These are phyloP conservation scores for Dicroscelio sp. DNA, from an alignment of 2,888 invertebrate species.

Conservation along the genomic window DNA sequence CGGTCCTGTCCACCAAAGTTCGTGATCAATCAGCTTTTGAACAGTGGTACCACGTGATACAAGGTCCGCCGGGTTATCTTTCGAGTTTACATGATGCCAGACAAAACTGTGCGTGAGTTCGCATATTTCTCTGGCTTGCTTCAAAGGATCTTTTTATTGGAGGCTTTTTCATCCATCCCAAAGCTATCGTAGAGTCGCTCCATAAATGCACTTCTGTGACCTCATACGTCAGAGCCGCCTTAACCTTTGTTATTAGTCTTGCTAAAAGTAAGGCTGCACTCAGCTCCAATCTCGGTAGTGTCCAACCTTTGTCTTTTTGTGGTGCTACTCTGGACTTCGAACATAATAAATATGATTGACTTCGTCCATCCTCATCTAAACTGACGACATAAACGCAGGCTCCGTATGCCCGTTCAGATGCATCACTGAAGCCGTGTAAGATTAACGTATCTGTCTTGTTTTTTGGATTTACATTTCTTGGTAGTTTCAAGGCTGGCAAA, in stretches of 20 bases:
- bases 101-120: neutral
- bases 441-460: neutral
- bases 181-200: constrained; percentile 9
- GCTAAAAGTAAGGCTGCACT: neutral
- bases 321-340: neutral
- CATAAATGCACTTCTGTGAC: neutral
- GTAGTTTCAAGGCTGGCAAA: neutral
- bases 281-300: neutral
- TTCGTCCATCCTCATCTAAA: neutral
- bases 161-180: neutral
- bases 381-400: constrained; percentile 81
- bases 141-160: constrained; percentile 21
- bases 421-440: constrained; percentile 81
- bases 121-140: neutral
- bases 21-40: too few species aligned
- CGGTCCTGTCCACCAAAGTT: neutral
- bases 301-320: neutral
- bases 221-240: neutral
- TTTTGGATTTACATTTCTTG: constrained; percentile 39
- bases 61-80: constrained; percentile 15
- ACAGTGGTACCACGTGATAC: constrained; percentile 5
- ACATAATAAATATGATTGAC: neutral
- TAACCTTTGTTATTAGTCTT: neutral
- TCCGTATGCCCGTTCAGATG: constrained; percentile 82
- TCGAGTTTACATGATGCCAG: constrained; percentile 42